Conservation (phyloP, 2,113 vertebrate genomes). For the Pristiophorus japonicus region DNA sequence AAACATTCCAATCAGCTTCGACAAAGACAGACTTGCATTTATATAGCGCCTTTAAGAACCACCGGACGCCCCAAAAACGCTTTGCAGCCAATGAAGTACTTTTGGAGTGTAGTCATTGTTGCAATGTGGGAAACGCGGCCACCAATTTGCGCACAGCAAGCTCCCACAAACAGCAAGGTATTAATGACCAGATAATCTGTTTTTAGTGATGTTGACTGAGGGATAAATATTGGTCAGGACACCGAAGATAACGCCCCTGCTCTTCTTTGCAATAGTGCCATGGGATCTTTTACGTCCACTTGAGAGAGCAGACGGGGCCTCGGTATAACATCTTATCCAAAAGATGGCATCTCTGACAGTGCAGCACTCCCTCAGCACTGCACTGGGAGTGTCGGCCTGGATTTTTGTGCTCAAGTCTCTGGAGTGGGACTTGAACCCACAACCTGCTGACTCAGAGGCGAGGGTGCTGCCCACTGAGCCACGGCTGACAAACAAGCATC, state of each 20-base stretch:
- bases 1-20: not conserved
- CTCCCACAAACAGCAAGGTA: not conserved
- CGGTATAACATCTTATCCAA: too few relatives aligned
- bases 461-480: too few relatives aligned
- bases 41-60: not conserved
- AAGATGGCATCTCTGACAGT: too few relatives aligned
- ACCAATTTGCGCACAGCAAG: not conserved
- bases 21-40: not conserved
- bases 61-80: not conserved
- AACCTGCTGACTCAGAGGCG: too few relatives aligned
- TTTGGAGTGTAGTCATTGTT: not conserved
- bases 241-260: not conserved
- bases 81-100: not conserved
- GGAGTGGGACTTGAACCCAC: too few relatives aligned
- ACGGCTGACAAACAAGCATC: too few relatives aligned
- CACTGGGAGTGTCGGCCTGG: too few relatives aligned
- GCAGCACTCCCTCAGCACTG: too few relatives aligned
- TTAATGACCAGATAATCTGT: not conserved
- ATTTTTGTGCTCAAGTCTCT: too few relatives aligned
- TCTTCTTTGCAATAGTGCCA: not conserved
- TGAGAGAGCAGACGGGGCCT: too few relatives aligned
- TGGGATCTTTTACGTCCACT: not conserved
- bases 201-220: not conserved
- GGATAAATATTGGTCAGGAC: not conserved
- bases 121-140: not conserved